A percentile compares a stretch with the other conserved stretches of the same genome.
Conservation (phyloP, 2,888 invertebrate genomes). For the Dryadula phaetusa region DNA sequence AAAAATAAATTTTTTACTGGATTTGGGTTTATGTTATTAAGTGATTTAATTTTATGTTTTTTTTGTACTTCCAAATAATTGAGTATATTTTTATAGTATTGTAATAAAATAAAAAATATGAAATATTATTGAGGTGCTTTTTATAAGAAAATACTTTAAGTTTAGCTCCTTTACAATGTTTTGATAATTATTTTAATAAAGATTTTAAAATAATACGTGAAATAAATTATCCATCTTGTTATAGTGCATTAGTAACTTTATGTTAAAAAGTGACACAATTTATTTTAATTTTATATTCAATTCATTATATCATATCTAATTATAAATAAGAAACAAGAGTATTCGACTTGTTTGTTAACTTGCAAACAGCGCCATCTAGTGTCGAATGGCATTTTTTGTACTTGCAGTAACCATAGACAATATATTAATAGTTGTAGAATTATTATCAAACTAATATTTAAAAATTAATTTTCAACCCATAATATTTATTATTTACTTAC, state of each 20-base stretch:
- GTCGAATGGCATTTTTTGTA: conserved; percentile 54
- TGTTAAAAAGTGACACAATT: not conserved
- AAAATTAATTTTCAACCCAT: not conserved
- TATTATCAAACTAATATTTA: not conserved
- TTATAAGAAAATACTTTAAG: too few relatives aligned
- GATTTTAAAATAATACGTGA: too few relatives aligned
- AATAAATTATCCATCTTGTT: too few relatives aligned
- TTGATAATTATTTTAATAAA: too few relatives aligned
- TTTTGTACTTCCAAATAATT: not conserved
- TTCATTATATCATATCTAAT: not conserved
- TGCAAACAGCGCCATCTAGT: conserved; percentile 52
- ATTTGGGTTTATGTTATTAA: not conserved
- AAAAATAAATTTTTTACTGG: too few relatives aligned
- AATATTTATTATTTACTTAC: not conserved
- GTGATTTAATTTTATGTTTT: not conserved
- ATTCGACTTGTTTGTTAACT: not conserved
- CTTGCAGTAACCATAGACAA: conserved; percentile 64
- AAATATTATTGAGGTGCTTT: too few relatives aligned
- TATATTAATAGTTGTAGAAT: not conserved
- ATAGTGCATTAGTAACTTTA: too few relatives aligned
- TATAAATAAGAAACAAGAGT: not conserved
- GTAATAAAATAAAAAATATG: too few relatives aligned
- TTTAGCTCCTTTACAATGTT: too few relatives aligned
- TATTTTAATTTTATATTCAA: too few relatives aligned
- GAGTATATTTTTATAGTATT: too few relatives aligned